These are phyloP conservation scores for Geotria australis DNA, from an alignment of 2,797 vertebrate genomes.

Conservation along the genomic window DNA sequence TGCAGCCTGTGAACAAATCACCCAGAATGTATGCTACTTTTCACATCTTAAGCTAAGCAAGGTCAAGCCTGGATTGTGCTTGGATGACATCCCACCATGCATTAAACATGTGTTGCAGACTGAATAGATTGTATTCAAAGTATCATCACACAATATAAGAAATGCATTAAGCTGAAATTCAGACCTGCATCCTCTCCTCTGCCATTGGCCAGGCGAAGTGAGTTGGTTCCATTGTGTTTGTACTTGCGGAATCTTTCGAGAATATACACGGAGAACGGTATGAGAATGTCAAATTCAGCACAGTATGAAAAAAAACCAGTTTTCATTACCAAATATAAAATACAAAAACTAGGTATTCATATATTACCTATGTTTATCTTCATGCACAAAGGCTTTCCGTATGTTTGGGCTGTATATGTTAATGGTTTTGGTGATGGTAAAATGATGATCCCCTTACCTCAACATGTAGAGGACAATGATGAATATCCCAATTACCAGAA, in stretches of 20 bases:
- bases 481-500: slow-evolving; percentile 91
- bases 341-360: no score
- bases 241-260: slow-evolving; percentile 76
- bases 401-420: not conserved
- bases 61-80: not conserved
- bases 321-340: no score
- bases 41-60: not conserved
- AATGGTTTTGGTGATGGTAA: not conserved
- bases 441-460: slow-evolving; percentile 23
- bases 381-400: not conserved
- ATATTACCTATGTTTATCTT: no score
- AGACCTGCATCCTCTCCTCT: slow-evolving; percentile 74
- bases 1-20: no score
- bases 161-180: not conserved
- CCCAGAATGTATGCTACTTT: not conserved
- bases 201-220: slow-evolving; percentile 69
- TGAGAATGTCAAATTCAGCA: no score
- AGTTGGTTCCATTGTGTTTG: slow-evolving; percentile 89
- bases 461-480: slow-evolving; percentile 97
- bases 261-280: not conserved
- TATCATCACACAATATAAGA: not conserved
- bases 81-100: not conserved
- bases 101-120: not conserved
- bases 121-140: no score
- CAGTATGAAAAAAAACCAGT: no score